Conservation (phyloP, 2,113 vertebrate species). For the Todiramphus saurophagus region DNA sequence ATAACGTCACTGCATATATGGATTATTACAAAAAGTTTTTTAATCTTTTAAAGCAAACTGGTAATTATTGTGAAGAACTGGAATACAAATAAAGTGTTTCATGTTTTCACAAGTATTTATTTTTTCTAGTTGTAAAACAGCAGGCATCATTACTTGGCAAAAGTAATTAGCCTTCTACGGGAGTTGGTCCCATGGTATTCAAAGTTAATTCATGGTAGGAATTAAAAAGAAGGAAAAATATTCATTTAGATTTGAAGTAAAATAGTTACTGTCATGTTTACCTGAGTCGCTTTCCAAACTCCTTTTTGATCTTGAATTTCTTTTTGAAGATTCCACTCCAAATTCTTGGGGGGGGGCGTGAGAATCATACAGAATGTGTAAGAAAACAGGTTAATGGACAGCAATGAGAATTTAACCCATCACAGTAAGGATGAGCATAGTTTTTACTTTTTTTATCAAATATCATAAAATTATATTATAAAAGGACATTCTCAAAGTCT, state of each 20-base stretch:
- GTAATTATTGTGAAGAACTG: neutral
- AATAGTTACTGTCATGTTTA: slow-evolving; percentile 32
- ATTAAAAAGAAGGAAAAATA: slow-evolving; percentile 15
- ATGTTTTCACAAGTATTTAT: slow-evolving; percentile 30
- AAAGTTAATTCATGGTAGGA: slow-evolving; percentile 28
- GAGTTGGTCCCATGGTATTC: slow-evolving; percentile 17
- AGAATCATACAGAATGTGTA: neutral
- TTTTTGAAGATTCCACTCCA: slow-evolving; percentile 55
- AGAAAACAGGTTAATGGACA: neutral
- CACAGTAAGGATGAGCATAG: neutral
- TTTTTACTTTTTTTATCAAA: neutral
- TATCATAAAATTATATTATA: neutral
- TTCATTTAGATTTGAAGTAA: slow-evolving; percentile 18
- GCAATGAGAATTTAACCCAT: neutral
- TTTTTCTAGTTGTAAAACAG: neutral
- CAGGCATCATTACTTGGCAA: slow-evolving; percentile 20
- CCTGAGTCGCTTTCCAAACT: slow-evolving; percentile 41
- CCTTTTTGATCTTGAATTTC: slow-evolving; percentile 23
- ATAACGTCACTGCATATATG: neutral
- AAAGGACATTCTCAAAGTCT: neutral
- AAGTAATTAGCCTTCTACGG: slow-evolving; percentile 23
- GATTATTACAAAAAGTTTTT: neutral
- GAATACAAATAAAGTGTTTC: neutral
- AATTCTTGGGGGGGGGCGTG: slow-evolving; percentile 1
- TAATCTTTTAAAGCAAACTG: neutral